Conservation (phyloP, 1,140 invertebrate species). For the Sesamia nonagrioides region DNA sequence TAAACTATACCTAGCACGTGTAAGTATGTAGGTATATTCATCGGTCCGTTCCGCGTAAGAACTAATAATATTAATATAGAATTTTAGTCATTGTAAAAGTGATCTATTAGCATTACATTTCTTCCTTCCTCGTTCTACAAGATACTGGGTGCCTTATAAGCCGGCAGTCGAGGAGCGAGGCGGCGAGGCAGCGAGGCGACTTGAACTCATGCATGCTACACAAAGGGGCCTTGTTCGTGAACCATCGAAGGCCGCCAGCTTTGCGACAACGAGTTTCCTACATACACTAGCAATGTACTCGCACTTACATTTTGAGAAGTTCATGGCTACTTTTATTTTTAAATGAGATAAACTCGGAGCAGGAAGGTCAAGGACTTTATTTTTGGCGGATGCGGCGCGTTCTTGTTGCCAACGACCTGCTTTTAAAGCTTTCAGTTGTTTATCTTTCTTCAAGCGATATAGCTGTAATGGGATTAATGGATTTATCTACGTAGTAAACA, state of each 20-base stretch:
- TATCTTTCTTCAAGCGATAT: conserved; percentile 65
- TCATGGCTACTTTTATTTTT: conserved; percentile 83
- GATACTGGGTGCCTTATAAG: conserved; percentile 31
- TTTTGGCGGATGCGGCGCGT: conserved; percentile 76
- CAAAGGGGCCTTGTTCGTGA: conserved; percentile 82
- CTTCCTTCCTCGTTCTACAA: conserved; percentile 50
- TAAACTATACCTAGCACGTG: background rate
- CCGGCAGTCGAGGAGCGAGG: conserved; percentile 2
- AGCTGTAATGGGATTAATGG: conserved; percentile 58
- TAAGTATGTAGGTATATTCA: conserved; percentile 27
- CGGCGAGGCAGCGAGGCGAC: conserved; percentile 4
- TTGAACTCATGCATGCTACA: conserved; percentile 54
- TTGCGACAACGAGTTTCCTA: conserved; percentile 75
- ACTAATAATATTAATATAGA: conserved; percentile 11
- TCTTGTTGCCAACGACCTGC: conserved; percentile 71
- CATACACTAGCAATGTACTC: conserved; percentile 71
- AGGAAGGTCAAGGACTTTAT: conserved; percentile 84
- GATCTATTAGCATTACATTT: conserved; percentile 41
- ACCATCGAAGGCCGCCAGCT: conserved; percentile 77
- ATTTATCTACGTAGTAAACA: conserved; percentile 62
- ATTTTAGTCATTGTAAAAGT: conserved; percentile 21
- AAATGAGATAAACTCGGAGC: conserved; percentile 74
- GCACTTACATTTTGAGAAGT: conserved; percentile 71
- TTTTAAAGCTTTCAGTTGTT: conserved; percentile 65
- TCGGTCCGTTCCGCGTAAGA: conserved; percentile 8